Conservation (phyloP, 2,797 vertebrate species). For the Natrix natrix region DNA sequence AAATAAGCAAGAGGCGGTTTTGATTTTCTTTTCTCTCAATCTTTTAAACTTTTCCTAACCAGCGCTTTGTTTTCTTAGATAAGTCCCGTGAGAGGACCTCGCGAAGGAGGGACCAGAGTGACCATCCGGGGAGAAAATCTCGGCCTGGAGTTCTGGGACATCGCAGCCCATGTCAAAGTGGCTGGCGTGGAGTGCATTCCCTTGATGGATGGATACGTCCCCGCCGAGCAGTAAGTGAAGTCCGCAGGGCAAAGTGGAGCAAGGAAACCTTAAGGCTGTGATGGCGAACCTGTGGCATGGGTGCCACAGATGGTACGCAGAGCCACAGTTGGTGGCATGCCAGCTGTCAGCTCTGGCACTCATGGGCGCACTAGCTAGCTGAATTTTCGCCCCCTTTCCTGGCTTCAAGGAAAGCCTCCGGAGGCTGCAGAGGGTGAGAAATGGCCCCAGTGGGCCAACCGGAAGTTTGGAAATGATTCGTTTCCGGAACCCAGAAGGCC, state of each 20-base stretch:
- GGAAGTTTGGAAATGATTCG: too few species aligned
- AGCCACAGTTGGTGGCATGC: too few species aligned
- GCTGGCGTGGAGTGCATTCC: conserved; percentile 94
- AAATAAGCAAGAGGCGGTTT: not conserved
- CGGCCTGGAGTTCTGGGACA: conserved; percentile 92
- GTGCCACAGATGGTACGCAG: too few species aligned
- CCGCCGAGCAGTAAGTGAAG: conserved; percentile 92
- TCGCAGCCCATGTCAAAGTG: conserved; percentile 88
- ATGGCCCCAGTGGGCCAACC: too few species aligned
- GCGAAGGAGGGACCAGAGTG: conserved; percentile 94
- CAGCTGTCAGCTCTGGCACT: too few species aligned
- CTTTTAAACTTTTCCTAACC: too few species aligned
- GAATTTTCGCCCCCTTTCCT: too few species aligned
- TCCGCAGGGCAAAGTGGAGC: not conserved
- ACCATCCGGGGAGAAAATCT: conserved; percentile 97
- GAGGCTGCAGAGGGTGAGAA: too few species aligned
- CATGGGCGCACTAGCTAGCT: too few species aligned
- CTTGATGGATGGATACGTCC: conserved; percentile 90
- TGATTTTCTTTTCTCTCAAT: not conserved
- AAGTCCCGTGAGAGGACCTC: conserved; percentile 87
- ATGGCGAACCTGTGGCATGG: too few species aligned
- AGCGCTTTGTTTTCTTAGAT: conserved; percentile 74
- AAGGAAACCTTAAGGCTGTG: not conserved
- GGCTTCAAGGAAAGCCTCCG: too few species aligned
- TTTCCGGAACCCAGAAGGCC: too few species aligned